These are phyloP conservation scores for Chlorops oryzae DNA, from an alignment of 1,140 invertebrate genomes.

Conservation along the genomic window DNA sequence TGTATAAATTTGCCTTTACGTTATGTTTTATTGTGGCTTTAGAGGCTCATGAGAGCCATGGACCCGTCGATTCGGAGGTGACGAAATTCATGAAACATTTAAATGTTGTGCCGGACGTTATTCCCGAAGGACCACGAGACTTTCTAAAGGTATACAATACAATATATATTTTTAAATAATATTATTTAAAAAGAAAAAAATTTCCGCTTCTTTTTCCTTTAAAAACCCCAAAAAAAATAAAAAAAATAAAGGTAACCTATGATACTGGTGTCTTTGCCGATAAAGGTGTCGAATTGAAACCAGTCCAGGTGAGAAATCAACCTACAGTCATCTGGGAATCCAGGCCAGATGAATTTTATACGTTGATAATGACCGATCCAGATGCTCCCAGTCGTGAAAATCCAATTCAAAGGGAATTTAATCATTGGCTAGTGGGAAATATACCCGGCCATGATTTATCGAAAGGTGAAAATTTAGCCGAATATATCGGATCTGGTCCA, in stretches of 20 bases:
- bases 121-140: slow-evolving; percentile 32
- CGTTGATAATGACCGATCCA: slow-evolving; percentile 60
- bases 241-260: slow-evolving; percentile 46
- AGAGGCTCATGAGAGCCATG: no score
- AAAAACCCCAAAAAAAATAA: neutral
- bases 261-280: slow-evolving; percentile 53
- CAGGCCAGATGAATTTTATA: slow-evolving; percentile 60
- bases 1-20: no score
- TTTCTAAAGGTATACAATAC: slow-evolving; percentile 32
- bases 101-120: slow-evolving; percentile 40
- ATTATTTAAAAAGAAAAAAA: neutral
- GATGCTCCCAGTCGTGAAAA: slow-evolving; percentile 63
- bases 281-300: slow-evolving; percentile 60
- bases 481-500: slow-evolving; percentile 80
- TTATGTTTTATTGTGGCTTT: no score
- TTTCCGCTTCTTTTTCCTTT: no score
- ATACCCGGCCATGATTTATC: slow-evolving; percentile 71
- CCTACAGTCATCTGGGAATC: slow-evolving; percentile 61
- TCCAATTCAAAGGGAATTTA: slow-evolving; percentile 74
- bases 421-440: slow-evolving; percentile 89
- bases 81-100: slow-evolving; percentile 31
- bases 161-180: neutral
- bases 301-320: slow-evolving; percentile 62
- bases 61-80: slow-evolving; percentile 26
- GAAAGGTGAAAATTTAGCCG: slow-evolving; percentile 72